Base-by-base conservation (phyloP, 2,888 invertebrate species). In the Leptothorax acervorum region DNA sequence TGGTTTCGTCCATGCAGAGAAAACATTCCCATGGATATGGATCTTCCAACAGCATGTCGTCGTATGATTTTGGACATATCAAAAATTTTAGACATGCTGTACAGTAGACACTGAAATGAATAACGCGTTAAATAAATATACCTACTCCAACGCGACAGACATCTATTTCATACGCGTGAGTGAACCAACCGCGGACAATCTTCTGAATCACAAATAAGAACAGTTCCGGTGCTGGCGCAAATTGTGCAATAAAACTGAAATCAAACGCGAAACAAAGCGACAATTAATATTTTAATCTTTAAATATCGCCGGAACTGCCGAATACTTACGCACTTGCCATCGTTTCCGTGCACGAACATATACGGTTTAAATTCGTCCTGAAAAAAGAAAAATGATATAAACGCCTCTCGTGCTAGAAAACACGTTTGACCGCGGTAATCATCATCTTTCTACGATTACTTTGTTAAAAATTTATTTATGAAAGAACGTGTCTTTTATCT, bases 1-100 rank as follows among this genome's bases (percentile, higher is more conserved):
- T 60, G n/a, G 87, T 31, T 31, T 82, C 84, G 23, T 86, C 66
- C 9, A 90, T 89, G 66, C 95, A 95, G 8, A 95, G 85, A 73
- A 95, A 94, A 82, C 95, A 95, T 15, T 89, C 73, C 95, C 95
- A 95, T 5, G 93, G 93, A 86, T 94, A 23, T 23, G 23, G 23
- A 23, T 23, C 93, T 60, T 90, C 88, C 3, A 88, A 60, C 42
- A 93, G 86, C 76, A 95, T 92, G 9, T 92, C 84, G 12, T 92
- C 87, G 85, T 92, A 93, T 28, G 88, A 85, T 12, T 86, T 84
- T 15, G 93, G 93, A 23, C 92, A 90, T 11, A 94, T 88, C 73
- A 95, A 88, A 79, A 94, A 92, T 65, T 94, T 93, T 70, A 95
- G 85, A 83, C 95, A 95, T 28, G 92, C 92, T 0, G 90, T 91